These are phyloP conservation scores for silkworm (Bombyx mori) DNA, from an alignment of 1,140 invertebrate genomes.

Conservation along the genomic window ASM3026992v2 NC_085112.1:16259001-16259500, in stretches of 20 bases:
- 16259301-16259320: conserved; percentile 35
- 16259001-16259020: conserved; percentile 1
- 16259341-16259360: conserved; percentile 59
- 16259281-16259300: conserved; percentile 25
- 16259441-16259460: conserved; percentile 50
- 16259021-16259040: conserved; percentile 18
- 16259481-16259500: conserved; percentile 60
- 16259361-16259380: conserved; percentile 65
- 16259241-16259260: conserved; percentile 47
- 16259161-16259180: conserved; percentile 6
- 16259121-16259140: not conserved
- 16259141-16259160: not conserved
- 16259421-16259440: conserved; percentile 48
- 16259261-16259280: conserved; percentile 28
- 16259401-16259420: conserved; percentile 53
- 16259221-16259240: conserved; percentile 57
- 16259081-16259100: not conserved
- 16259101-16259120: not conserved
- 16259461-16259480: conserved; percentile 51
- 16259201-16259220: conserved; percentile 5
- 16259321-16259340: conserved; percentile 48
- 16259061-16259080: conserved; percentile 22
- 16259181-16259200: not conserved
- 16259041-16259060: conserved; percentile 34
- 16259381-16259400: conserved; percentile 62